Conservation (phyloP, 2,797 vertebrate genomes). For the Peromyscus attwateri region DNA sequence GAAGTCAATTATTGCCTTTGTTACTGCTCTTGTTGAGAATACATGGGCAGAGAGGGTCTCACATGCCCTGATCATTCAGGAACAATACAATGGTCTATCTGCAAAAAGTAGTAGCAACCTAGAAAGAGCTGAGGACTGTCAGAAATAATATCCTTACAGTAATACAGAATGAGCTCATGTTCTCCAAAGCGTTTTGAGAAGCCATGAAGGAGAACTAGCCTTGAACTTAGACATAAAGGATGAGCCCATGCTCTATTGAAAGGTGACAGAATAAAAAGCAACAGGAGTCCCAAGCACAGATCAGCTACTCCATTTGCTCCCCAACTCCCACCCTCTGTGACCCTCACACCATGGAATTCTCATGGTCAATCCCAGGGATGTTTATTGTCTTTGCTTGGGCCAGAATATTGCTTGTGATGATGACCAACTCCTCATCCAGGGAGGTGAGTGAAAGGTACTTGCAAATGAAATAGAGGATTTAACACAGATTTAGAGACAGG, state of each 20-base stretch:
- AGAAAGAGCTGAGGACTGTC: not conserved
- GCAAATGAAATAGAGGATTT: not conserved
- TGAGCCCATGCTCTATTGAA: not conserved
- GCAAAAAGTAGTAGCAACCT: not conserved
- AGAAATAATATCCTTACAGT: not conserved
- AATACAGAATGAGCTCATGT: not conserved
- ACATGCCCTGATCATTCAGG: not conserved
- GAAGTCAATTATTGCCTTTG: not conserved
- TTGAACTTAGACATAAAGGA: not conserved
- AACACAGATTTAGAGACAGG: not conserved
- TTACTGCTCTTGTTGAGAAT: not conserved
- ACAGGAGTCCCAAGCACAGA: not conserved
- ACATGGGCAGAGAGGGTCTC: not conserved
- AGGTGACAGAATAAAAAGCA: not conserved
- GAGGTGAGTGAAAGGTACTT: not conserved
- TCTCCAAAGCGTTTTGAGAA: not conserved
- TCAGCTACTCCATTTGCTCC: accelerated
- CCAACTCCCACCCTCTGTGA: accelerated
- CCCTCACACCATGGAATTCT: not conserved
- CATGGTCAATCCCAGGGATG: not conserved
- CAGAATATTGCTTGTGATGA: not conserved
- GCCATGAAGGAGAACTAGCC: not conserved
- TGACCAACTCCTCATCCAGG: not conserved
- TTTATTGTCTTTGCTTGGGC: not conserved
- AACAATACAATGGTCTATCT: not conserved